A percentile compares a stretch with the other conserved stretches of the same genome.
phyloP scores from a whole-genome alignment of 2,113 vertebrate species.

The Nannospalax galili region DNA sequence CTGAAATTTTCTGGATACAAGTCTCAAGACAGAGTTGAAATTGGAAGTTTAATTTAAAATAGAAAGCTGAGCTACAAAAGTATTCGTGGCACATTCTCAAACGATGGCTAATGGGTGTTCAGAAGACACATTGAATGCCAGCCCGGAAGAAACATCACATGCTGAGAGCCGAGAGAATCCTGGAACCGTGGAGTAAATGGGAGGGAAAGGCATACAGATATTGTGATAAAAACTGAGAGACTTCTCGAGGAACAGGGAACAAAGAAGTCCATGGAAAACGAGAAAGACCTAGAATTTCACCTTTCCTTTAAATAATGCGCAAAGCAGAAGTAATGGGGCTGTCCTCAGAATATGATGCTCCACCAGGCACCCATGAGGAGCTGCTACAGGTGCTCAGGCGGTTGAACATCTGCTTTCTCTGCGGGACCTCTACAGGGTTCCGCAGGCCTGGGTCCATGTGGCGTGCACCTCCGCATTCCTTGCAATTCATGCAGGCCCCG shows the following conservation, averaged over 20 bases:
- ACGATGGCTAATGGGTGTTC: background rate
- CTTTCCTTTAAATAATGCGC: background rate
- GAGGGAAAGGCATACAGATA: background rate
- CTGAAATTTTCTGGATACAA: conserved; percentile 51
- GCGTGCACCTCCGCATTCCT: background rate
- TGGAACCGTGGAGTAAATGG: background rate
- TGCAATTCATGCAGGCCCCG: background rate
- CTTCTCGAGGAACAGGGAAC: background rate
- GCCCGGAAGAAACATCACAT: background rate
- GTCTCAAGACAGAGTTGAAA: conserved; percentile 48
- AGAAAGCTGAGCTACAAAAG: background rate
- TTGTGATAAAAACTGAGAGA: background rate
- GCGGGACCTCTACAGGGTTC: background rate
- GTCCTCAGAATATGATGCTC: background rate
- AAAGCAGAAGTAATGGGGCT: background rate
- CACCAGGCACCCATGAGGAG: background rate
- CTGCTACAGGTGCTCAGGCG: background rate
- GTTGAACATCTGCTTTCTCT: background rate
- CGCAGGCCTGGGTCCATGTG: background rate
- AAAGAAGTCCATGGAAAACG: background rate
- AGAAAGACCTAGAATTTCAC: background rate
- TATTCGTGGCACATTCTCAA: background rate
- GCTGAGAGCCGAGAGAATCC: background rate
- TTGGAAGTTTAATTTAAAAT: conserved; percentile 38
- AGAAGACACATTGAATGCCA: background rate